phyloP scores from a whole-genome alignment of 2,113 vertebrate genomes.

The Cardinalis cardinalis region DNA sequence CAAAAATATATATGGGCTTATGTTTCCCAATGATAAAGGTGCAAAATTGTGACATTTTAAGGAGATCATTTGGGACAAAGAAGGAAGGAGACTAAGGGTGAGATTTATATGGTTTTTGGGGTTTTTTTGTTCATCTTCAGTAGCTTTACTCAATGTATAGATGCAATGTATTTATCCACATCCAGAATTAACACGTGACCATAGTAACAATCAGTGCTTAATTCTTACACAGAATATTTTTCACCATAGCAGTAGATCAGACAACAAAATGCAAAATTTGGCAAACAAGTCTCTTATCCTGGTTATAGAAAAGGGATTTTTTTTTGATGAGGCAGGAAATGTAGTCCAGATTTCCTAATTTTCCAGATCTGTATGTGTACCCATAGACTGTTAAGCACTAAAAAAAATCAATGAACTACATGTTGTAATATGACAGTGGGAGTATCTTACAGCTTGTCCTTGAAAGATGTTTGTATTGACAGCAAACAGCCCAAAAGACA shows the following conservation, averaged over 20 bases:
- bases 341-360: neutral
- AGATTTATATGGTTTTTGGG: neutral
- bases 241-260: neutral
- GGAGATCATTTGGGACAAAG: neutral
- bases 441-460: constrained; percentile 27
- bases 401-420: neutral
- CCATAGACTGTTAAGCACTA: neutral
- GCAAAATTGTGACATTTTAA: neutral
- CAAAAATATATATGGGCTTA: neutral
- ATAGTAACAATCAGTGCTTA: neutral
- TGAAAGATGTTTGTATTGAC: constrained; percentile 56
- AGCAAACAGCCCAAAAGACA: constrained; percentile 43
- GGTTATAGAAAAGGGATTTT: neutral
- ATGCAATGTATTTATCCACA: neutral
- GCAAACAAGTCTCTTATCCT: neutral
- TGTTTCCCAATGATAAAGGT: neutral
- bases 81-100: neutral
- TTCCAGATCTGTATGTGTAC: neutral
- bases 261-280: neutral
- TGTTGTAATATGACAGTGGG: neutral
- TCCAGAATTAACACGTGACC: neutral
- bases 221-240: neutral
- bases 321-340: neutral
- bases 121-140: neutral
- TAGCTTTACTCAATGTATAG: neutral